Evolutionary conservation across 2,113 vertebrate species (phyloP).

Genomic region (Pimephales promelas): DNA sequence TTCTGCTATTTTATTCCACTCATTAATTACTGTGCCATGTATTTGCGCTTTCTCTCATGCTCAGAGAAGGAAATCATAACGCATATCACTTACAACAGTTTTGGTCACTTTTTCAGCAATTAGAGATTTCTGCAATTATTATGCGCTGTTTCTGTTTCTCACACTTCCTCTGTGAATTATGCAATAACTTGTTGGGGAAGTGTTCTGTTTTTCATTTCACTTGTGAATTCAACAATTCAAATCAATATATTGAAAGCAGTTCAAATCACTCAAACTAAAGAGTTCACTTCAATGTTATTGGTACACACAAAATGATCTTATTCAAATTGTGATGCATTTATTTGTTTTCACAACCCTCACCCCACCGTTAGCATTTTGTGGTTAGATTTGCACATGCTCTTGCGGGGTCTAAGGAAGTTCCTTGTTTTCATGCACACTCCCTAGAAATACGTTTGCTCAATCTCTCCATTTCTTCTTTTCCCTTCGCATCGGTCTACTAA

Average conservation of each 20-base stretch:
- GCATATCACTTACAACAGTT: background rate
- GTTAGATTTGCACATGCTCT: slow-evolving; percentile 7
- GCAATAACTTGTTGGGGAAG: slow-evolving; percentile 11
- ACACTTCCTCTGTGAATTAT: slow-evolving; percentile 30
- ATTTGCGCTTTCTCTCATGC: background rate
- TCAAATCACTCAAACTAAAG: background rate
- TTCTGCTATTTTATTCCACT: background rate
- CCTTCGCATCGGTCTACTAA: too few species aligned
- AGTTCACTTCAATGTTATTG: background rate
- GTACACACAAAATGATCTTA: background rate
- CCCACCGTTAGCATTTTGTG: background rate
- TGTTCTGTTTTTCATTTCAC: slow-evolving; percentile 1
- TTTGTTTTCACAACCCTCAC: slow-evolving; percentile 5
- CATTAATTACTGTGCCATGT: background rate
- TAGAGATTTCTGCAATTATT: background rate
- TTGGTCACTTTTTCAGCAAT: slow-evolving; percentile 3
- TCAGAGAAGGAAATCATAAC: background rate
- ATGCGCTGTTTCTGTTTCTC: background rate
- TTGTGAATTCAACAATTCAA: background rate
- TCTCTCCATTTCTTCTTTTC: background rate
- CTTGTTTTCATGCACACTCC: background rate
- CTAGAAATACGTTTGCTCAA: background rate
- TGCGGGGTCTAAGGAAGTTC: slow-evolving; percentile 1
- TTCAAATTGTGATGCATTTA: background rate
- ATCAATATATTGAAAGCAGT: background rate